Conservation (phyloP, 2,888 invertebrate species). For the Aleiodes testaceus region DNA sequence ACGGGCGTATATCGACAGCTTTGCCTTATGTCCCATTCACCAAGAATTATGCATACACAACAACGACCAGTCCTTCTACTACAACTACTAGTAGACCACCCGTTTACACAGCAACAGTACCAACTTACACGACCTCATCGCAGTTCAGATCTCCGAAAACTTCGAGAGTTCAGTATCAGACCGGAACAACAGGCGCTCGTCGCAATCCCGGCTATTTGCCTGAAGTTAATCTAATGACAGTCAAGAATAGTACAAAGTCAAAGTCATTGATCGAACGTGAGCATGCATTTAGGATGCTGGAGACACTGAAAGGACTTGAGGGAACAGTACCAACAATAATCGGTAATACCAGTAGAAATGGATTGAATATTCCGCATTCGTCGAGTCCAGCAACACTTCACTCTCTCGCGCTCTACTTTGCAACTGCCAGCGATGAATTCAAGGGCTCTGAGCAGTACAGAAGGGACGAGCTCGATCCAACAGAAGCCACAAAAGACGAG, state of each 20-base stretch:
- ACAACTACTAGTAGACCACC: constrained; percentile 57
- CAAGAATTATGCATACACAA: constrained; percentile 64
- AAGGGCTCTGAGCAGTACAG: constrained; percentile 67
- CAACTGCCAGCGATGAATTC: constrained; percentile 78
- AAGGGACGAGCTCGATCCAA: constrained; percentile 54
- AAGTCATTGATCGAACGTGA: constrained; percentile 75
- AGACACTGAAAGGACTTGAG: constrained; percentile 79
- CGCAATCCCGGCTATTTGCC: constrained; percentile 60
- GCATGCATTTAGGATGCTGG: constrained; percentile 81
- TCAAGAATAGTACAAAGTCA: constrained; percentile 21
- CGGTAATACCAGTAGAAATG: constrained; percentile 73
- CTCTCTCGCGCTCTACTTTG: constrained; percentile 86
- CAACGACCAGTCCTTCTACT: constrained; percentile 48
- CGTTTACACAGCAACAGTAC: constrained; percentile 64
- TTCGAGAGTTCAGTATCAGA: constrained; percentile 46
- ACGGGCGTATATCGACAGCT: constrained; percentile 65
- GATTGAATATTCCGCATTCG: constrained; percentile 82
- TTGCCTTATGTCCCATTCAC: constrained; percentile 70
- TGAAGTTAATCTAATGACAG: constrained; percentile 52
- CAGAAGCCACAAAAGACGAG: constrained; percentile 6
- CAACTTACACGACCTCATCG: constrained; percentile 57
- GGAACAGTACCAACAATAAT: constrained; percentile 71
- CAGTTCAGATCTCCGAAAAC: constrained; percentile 44
- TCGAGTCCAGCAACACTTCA: constrained; percentile 85
- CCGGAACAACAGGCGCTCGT: constrained; percentile 47